These are phyloP conservation scores for Mongoloraphidia duomilia DNA, from an alignment of 2,888 invertebrate genomes.

Conservation along the genomic window DNA sequence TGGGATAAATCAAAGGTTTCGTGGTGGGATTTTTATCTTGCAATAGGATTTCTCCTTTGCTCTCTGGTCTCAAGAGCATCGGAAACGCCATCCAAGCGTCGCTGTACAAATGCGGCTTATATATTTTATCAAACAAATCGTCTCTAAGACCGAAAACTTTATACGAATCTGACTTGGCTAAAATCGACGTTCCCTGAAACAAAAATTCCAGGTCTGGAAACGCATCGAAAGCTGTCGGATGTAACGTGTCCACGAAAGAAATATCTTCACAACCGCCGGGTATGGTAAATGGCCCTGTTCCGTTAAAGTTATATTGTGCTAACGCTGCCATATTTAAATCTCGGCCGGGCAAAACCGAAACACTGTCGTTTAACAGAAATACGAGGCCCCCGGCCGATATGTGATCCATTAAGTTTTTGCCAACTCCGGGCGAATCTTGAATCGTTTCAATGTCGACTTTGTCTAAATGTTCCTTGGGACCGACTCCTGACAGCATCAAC, in stretches of 20 bases:
- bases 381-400: slow-evolving; percentile 51
- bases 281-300: slow-evolving; percentile 33
- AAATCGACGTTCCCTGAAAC: slow-evolving; percentile 45
- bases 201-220: slow-evolving; percentile 55
- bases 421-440: slow-evolving; percentile 32
- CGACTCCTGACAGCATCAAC: slow-evolving; percentile 55
- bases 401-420: slow-evolving; percentile 38
- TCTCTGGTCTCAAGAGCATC: slow-evolving; percentile 42
- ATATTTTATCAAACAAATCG: slow-evolving; percentile 24
- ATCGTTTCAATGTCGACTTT: slow-evolving; percentile 31
- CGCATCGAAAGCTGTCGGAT: slow-evolving; percentile 39
- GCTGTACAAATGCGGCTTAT: slow-evolving; percentile 23
- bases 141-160: slow-evolving; percentile 32
- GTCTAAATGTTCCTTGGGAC: slow-evolving; percentile 30
- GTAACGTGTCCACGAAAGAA: slow-evolving; percentile 44
- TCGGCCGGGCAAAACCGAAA: slow-evolving; percentile 26
- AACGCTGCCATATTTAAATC: slow-evolving; percentile 21
- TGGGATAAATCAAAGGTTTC: slow-evolving; percentile 45
- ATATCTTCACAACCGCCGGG: slow-evolving; percentile 54
- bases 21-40: slow-evolving; percentile 35
- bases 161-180: slow-evolving; percentile 34
- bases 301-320: slow-evolving; percentile 24
- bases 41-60: slow-evolving; percentile 41
- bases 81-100: slow-evolving; percentile 36
- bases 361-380: slow-evolving; percentile 40